Evolutionary conservation across 2,113 vertebrate species (phyloP).

Genomic region (Turnix velox): DNA sequence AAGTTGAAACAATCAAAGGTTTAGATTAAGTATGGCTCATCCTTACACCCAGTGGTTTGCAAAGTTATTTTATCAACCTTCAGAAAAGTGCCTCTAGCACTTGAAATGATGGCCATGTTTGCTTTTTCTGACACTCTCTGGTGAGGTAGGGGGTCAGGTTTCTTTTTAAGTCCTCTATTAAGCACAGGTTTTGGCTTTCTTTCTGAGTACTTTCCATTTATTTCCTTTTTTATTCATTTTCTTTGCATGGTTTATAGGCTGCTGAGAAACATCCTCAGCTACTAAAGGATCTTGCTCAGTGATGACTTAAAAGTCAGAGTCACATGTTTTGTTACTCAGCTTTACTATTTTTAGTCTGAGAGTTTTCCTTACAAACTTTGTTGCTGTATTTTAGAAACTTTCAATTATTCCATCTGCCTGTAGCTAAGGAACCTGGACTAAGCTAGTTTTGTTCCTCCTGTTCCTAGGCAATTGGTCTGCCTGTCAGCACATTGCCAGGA

Average conservation of each 20-base stretch:
- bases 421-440: neutral
- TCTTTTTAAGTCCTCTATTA: neutral
- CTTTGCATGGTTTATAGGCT: neutral
- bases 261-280: neutral
- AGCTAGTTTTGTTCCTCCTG: neutral
- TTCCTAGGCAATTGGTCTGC: neutral
- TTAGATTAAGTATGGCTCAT: neutral
- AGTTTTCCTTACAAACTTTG: neutral
- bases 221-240: neutral
- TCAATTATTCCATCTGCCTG: neutral
- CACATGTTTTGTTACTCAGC: neutral
- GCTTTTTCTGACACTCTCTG: neutral
- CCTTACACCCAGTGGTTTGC: neutral
- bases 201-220: neutral
- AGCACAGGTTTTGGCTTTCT: neutral
- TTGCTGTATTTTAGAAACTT: neutral
- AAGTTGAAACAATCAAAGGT: neutral
- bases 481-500: neutral
- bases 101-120: neutral
- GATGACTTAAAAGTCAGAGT: neutral
- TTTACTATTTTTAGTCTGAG: neutral
- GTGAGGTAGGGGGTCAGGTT: neutral
- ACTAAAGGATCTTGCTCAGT: neutral
- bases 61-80: neutral
- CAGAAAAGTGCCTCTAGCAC: constrained; percentile 9